Percentiles rank a stretch among this genome's conserved stretches.
Evolutionary conservation across 2,797 vertebrate species (phyloP).

Genomic region (Rhinogobio ventralis): DNA sequence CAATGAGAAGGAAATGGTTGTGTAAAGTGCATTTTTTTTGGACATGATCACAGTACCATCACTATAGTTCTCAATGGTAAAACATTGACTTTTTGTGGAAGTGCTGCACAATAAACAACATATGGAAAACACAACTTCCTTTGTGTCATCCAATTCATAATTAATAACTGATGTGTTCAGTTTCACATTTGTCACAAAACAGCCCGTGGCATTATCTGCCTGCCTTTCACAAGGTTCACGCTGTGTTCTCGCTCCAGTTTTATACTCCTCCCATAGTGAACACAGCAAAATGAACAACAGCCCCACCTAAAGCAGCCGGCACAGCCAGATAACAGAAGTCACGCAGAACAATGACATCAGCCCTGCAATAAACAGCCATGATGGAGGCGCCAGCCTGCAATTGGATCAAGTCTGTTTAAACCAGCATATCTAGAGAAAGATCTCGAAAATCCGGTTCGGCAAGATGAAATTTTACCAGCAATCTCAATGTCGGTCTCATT

Average conservation of each 20-base stretch:
- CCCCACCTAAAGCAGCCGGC: slow-evolving; percentile 71
- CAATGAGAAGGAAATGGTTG: not conserved
- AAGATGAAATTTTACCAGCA: not conserved
- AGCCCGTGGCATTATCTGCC: slow-evolving; percentile 4
- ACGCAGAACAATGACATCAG: slow-evolving; percentile 56
- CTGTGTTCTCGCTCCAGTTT: slow-evolving; percentile 3
- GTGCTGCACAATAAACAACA: not conserved
- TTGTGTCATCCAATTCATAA: slow-evolving; percentile 9
- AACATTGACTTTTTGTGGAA: not conserved
- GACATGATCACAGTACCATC: not conserved
- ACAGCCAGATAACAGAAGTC: slow-evolving; percentile 68
- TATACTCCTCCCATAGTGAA: slow-evolving; percentile 26
- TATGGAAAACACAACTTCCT: not conserved
- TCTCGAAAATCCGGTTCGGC: slow-evolving; percentile 37
- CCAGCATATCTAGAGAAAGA: slow-evolving; percentile 17
- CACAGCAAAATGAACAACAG: slow-evolving; percentile 66
- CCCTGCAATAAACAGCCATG: slow-evolving; percentile 37
- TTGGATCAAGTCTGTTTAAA: not conserved
- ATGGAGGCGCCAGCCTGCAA: slow-evolving; percentile 16
- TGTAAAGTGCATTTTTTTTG: not conserved
- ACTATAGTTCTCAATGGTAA: not conserved
- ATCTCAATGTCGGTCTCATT: not conserved
- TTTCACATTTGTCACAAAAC: slow-evolving; percentile 37
- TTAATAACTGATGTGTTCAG: not conserved
- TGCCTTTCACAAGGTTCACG: slow-evolving; percentile 1